Conservation (phyloP, 92 coral and sea anemone species). For the Bergia sp. region DNA sequence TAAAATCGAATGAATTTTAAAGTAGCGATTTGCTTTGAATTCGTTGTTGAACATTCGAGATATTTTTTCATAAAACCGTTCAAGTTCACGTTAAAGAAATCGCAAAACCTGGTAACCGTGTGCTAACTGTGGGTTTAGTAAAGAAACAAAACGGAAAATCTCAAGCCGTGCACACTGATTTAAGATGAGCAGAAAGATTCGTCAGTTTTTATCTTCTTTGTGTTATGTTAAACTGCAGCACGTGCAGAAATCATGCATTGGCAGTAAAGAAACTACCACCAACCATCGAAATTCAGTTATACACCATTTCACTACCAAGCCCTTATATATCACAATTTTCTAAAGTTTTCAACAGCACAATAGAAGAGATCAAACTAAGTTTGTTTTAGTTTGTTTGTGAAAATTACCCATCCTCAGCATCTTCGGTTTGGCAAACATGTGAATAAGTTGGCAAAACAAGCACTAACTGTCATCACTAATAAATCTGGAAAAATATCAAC, state of each 20-base stretch:
- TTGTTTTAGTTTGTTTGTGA: neutral
- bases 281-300: neutral
- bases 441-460: neutral
- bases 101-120: too few relatives aligned
- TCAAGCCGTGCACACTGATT: too few relatives aligned
- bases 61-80: neutral
- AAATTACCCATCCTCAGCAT: neutral
- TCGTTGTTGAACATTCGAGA: neutral
- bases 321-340: too few relatives aligned
- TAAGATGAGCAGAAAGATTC: too few relatives aligned
- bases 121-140: too few relatives aligned
- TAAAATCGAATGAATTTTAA: too few relatives aligned
- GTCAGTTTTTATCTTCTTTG: too few relatives aligned
- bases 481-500: neutral
- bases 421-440: neutral
- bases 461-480: neutral
- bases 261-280: neutral
- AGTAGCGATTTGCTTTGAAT: too few relatives aligned
- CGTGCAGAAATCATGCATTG: too few relatives aligned
- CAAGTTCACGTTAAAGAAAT: neutral
- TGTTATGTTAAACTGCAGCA: too few relatives aligned
- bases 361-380: neutral
- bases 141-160: too few relatives aligned
- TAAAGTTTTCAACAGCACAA: neutral
- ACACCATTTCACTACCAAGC: too few relatives aligned